Evolutionary conservation across 2,888 invertebrate species (phyloP), one percentile per base, ranked within the genome.

Genomic region (Augiades crinisus): DNA sequence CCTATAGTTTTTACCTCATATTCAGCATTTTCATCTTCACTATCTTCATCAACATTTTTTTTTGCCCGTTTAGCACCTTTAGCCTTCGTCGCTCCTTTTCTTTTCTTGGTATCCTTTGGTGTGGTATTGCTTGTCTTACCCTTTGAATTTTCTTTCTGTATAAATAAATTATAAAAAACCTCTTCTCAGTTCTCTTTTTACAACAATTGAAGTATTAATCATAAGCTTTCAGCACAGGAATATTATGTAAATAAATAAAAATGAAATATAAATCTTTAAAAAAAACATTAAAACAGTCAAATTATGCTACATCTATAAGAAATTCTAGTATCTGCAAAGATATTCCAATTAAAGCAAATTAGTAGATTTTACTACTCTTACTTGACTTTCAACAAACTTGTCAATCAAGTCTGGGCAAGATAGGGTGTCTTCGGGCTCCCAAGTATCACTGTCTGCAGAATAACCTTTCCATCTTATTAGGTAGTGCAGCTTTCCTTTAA

Each of bases 381-480:
- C 50, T 33, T 50, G 50, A 43, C 34, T 43, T 37, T 84, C 84
- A 72, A 81, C 78, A 55, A 64, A 89, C 68, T 85, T 84, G 55
- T 64, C 90, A 8, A 96, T 93, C 27, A 95, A 71, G 27, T 93
- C 92, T 1, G 92, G 91, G 69, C 95, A 95, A 50, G 92, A 93
- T 0, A 95, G 72, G 5, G 94, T 93, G 31, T 91, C 90, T 61
- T 93, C 94, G 4, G 93, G 92, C 68, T 95, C 95, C 95, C 95
- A 95, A 0, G 94, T 94, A 66, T 95, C 95, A 57, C 90, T 91
- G 33, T 92, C 92, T 40, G 92, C 90, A 51, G 88, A 88, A 62
- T 94, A 95, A 0, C 95, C 95, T 68, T 95, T 95, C 95, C 95
- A 95, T 62, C 94, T 91, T 30, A 95, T 94, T 27, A 94, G 79